These are phyloP conservation scores for Chaunax sp. DNA, from an alignment of 2,797 vertebrate genomes.

Conservation along the genomic window DNA sequence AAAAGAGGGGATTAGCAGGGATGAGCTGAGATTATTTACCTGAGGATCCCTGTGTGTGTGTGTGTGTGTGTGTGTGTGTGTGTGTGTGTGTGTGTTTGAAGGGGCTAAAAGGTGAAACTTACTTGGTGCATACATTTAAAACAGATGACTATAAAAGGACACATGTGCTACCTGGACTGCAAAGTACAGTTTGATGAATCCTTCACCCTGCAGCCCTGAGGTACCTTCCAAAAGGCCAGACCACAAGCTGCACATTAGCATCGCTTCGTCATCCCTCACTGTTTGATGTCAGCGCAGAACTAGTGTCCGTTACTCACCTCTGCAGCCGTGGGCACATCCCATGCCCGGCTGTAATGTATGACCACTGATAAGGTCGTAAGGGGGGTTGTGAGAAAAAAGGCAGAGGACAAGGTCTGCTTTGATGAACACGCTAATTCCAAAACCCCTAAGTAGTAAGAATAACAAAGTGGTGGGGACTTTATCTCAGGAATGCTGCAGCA, in stretches of 20 bases:
- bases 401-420: conserved; percentile 77
- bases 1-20: no score
- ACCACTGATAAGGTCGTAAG: conserved; percentile 71
- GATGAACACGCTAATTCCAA: conserved; percentile 81
- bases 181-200: conserved; percentile 48
- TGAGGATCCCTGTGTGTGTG: no score
- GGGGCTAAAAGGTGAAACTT: no score
- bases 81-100: no score
- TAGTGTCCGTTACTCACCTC: conserved; percentile 65
- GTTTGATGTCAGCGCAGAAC: conserved; percentile 61
- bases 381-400: conserved; percentile 58
- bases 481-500: conserved; percentile 83
- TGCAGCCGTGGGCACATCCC: conserved; percentile 50
- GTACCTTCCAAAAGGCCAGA: no score
- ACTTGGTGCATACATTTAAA: no score
- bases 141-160: no score
- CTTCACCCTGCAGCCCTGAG: no score
- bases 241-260: no score
- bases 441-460: conserved; percentile 81
- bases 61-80: no score
- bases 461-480: conserved; percentile 82
- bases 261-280: conserved; percentile 44
- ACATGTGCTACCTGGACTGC: conserved; percentile 56
- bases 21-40: no score
- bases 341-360: conserved; percentile 65